phyloP scores from a whole-genome alignment of 1,140 invertebrate genomes.

The Phocides pigmalion region DNA sequence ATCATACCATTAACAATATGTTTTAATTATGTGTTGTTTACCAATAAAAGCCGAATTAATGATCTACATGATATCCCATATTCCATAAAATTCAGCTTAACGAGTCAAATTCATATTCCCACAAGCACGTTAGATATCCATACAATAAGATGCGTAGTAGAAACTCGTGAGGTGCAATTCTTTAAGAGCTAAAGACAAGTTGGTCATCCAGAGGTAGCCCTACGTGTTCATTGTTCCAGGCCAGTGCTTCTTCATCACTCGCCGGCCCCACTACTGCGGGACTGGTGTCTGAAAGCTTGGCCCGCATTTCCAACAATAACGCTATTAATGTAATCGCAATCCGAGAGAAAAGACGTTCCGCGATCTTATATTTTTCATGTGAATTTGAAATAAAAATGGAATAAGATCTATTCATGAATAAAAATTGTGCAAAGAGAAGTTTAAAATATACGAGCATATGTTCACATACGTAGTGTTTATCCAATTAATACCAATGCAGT shows the following conservation, averaged over 20 bases:
- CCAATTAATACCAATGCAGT: constrained; percentile 14
- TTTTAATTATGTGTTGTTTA: too few species aligned
- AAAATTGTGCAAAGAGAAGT: background rate
- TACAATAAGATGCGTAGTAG: too few species aligned
- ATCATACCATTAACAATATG: too few species aligned
- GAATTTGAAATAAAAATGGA: background rate
- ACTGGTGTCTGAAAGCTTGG: constrained; percentile 30
- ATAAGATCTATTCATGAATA: background rate
- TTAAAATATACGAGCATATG: background rate
- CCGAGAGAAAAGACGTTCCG: constrained; percentile 8
- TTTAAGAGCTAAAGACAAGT: background rate
- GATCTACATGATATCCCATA: too few species aligned
- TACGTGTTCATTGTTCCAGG: constrained; percentile 76
- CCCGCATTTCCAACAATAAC: constrained; percentile 33
- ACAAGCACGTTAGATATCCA: too few species aligned
- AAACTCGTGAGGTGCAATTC: background rate
- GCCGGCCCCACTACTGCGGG: constrained; percentile 52
- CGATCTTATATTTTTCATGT: constrained; percentile 9
- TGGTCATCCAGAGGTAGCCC: constrained; percentile 38
- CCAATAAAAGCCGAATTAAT: too few species aligned
- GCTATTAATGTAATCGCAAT: constrained; percentile 30
- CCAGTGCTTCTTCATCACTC: constrained; percentile 73
- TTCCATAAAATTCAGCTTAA: too few species aligned
- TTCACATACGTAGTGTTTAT: background rate
- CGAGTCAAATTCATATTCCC: too few species aligned